These are phyloP conservation scores for Drosophila cardini DNA, from an alignment of 1,140 invertebrate species.

Conservation along the genomic window DNA sequence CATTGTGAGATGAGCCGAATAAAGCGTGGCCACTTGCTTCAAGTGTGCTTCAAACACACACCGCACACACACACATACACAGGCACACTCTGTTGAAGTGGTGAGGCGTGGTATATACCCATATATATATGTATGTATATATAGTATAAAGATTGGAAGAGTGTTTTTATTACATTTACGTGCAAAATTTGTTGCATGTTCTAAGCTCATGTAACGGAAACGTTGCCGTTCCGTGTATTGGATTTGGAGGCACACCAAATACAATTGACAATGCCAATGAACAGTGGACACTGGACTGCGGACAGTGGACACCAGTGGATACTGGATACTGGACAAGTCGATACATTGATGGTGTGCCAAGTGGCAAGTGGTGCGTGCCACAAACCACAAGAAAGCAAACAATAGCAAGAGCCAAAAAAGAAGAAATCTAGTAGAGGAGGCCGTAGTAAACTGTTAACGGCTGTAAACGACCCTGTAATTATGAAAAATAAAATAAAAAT, in stretches of 20 bases:
- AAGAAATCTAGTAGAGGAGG: too few relatives aligned
- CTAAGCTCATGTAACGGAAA: slow-evolving; percentile 66
- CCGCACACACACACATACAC: slow-evolving; percentile 31
- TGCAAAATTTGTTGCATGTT: slow-evolving; percentile 83
- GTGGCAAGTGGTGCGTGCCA: slow-evolving; percentile 39
- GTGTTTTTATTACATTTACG: slow-evolving; percentile 84
- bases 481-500: too few relatives aligned
- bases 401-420: too few relatives aligned
- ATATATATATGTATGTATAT: background rate
- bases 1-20: slow-evolving; percentile 50
- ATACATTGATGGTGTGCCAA: background rate
- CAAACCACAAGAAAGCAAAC: slow-evolving; percentile 25
- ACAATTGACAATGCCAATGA: slow-evolving; percentile 56
- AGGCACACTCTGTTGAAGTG: slow-evolving; percentile 54
- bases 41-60: slow-evolving; percentile 51
- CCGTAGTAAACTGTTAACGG: too few relatives aligned
- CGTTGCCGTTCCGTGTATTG: slow-evolving; percentile 56
- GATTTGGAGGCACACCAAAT: slow-evolving; percentile 62
- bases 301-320: background rate
- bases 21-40: slow-evolving; percentile 55
- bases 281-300: background rate
- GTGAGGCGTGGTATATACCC: slow-evolving; percentile 34
- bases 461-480: too few relatives aligned
- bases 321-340: slow-evolving; percentile 8
- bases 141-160: slow-evolving; percentile 14